Conservation (phyloP, 92 coral and sea anemone genomes). For the Zoanthus gigantus region DNA sequence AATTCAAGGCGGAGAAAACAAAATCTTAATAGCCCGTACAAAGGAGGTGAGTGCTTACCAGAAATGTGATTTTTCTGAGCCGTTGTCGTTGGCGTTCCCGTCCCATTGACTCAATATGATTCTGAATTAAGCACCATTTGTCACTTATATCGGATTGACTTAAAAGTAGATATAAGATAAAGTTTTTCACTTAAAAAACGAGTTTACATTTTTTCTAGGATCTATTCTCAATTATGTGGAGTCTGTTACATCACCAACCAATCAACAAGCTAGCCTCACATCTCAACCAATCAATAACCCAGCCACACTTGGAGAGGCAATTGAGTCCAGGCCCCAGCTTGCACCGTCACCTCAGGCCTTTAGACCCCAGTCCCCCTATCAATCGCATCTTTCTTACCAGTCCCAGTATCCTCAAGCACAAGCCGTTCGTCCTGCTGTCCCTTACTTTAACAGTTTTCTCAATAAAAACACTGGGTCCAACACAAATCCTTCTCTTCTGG, state of each 20-base stretch:
- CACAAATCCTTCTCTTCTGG: constrained; percentile 22
- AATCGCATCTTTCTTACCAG: constrained; percentile 43
- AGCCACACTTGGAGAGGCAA: constrained; percentile 44
- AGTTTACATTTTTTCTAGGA: constrained; percentile 28
- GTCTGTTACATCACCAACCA: constrained; percentile 74
- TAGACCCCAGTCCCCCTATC: constrained; percentile 57
- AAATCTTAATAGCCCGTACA: too few species aligned
- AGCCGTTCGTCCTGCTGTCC: constrained; percentile 19
- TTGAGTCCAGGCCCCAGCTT: constrained; percentile 57
- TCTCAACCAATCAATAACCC: constrained; percentile 42
- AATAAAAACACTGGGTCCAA: constrained; percentile 23
- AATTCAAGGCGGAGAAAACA: too few species aligned
- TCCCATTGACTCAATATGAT: too few species aligned
- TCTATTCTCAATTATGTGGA: constrained; percentile 78
- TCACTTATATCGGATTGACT: neutral
- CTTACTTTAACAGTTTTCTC: constrained; percentile 42
- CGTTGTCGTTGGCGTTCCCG: too few species aligned
- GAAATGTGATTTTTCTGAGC: too few species aligned
- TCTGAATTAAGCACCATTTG: neutral
- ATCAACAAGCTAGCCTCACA: constrained; percentile 72
- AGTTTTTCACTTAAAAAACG: neutral
- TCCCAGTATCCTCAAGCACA: constrained; percentile 9
- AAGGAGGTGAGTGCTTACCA: too few species aligned
- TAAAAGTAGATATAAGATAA: neutral
- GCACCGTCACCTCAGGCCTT: constrained; percentile 31